phyloP scores from a whole-genome alignment of 2,797 vertebrate species.

The Morelia viridis region DNA sequence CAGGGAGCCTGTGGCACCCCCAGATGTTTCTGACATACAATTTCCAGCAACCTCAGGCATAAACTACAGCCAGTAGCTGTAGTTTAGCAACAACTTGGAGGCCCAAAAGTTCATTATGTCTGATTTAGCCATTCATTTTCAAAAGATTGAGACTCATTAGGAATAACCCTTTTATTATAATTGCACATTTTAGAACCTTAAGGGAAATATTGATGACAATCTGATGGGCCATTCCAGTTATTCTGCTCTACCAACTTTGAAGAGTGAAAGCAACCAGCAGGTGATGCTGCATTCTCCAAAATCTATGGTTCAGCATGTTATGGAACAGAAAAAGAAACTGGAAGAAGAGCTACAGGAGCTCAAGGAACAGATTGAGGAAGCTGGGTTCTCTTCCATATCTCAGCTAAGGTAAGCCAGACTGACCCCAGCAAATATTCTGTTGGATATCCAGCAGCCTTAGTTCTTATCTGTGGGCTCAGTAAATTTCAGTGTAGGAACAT shows the following conservation, averaged over 20 bases:
- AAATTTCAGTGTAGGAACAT: not conserved
- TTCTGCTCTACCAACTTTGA: not conserved
- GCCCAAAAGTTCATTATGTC: not conserved
- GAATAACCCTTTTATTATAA: conserved; percentile 11
- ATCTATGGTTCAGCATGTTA: conserved; percentile 73
- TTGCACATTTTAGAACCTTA: conserved; percentile 57
- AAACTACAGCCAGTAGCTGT: not conserved
- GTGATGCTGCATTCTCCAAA: conserved; percentile 70
- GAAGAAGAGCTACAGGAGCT: conserved; percentile 84
- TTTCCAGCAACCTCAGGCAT: not conserved
- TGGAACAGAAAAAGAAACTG: conserved; percentile 78
- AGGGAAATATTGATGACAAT: conserved; percentile 48
- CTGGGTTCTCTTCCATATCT: conserved; percentile 85
- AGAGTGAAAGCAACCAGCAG: conserved; percentile 44
- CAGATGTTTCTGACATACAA: not conserved
- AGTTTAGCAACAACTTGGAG: not conserved
- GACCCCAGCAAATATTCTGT: not conserved
- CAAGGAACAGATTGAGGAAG: conserved; percentile 85
- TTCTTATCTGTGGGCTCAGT: not conserved
- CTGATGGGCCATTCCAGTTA: conserved; percentile 34
- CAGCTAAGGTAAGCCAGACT: conserved; percentile 82
- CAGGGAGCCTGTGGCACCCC: not conserved
- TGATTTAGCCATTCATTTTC: not conserved
- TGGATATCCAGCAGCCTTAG: no score
- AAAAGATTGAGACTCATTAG: not conserved